phyloP scores from a whole-genome alignment of 2,797 vertebrate genomes.

The Rhynchotus rufescens region DNA sequence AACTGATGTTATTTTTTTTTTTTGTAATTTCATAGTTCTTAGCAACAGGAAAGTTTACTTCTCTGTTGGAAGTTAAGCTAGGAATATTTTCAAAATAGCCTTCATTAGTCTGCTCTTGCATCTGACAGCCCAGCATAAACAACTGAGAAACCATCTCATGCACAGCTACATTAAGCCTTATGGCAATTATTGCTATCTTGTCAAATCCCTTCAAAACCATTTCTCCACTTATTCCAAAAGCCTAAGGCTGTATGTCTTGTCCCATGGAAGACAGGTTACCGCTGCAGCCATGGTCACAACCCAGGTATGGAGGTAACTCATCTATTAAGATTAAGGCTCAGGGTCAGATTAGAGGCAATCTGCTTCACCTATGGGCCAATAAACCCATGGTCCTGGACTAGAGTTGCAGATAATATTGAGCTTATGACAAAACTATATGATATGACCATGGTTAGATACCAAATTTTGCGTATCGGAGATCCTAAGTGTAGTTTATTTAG shows the following conservation, averaged over 20 bases:
- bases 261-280: background rate
- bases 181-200: constrained; percentile 53
- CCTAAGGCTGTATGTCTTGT: background rate
- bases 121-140: constrained; percentile 57
- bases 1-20: background rate
- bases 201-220: constrained; percentile 48
- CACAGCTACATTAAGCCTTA: constrained; percentile 46
- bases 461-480: background rate
- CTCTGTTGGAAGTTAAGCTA: constrained; percentile 50
- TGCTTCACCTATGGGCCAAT: background rate
- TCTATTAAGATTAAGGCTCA: background rate
- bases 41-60: constrained; percentile 62
- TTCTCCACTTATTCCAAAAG: constrained; percentile 34
- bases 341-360: background rate
- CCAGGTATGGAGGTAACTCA: background rate
- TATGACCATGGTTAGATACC: background rate
- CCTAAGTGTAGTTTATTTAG: background rate
- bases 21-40: constrained; percentile 54
- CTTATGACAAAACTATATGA: background rate
- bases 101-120: constrained; percentile 52
- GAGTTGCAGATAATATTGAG: background rate
- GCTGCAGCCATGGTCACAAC: background rate
- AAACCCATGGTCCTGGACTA: background rate
- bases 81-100: constrained; percentile 64
- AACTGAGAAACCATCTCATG: constrained; percentile 52